Evolutionary conservation across 2,888 invertebrate genomes (phyloP).

Genomic region (Cephus rjabovi): DNA sequence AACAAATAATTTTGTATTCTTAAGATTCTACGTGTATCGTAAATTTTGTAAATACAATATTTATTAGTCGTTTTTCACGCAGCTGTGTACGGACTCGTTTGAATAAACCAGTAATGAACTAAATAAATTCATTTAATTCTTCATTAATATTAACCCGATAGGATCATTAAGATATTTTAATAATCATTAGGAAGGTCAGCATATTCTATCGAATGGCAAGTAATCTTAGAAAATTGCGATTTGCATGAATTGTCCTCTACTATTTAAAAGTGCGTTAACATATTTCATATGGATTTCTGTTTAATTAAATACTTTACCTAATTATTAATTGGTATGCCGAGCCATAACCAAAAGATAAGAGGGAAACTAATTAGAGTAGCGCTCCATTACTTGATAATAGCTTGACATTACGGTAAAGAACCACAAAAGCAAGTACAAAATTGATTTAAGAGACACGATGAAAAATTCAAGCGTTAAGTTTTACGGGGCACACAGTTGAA

Average conservation of each 20-base stretch:
- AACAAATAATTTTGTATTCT: not conserved
- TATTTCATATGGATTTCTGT: not conserved
- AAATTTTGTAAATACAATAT: not conserved
- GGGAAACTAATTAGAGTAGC: not conserved
- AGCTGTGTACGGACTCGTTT: not conserved
- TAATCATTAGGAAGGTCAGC: not conserved
- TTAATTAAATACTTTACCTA: not conserved
- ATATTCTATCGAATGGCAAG: not conserved
- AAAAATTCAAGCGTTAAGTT: not conserved
- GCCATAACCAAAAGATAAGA: not conserved
- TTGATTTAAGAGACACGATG: not conserved
- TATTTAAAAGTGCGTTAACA: not conserved
- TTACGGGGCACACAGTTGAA: not conserved
- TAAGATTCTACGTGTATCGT: not conserved
- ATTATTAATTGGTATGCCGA: not conserved
- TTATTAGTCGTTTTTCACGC: not conserved
- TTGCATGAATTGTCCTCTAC: not conserved
- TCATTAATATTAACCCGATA: not conserved
- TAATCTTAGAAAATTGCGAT: not conserved
- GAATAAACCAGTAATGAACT: not conserved
- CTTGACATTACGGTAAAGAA: not conserved
- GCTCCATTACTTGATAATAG: not conserved
- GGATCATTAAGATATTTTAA: not conserved
- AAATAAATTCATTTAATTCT: not conserved
- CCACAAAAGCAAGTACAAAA: not conserved